Evolutionary conservation across 2,797 vertebrate genomes (phyloP), one percentile per base, ranked within the genome.

Genomic region (Diceros bicornis): DNA sequence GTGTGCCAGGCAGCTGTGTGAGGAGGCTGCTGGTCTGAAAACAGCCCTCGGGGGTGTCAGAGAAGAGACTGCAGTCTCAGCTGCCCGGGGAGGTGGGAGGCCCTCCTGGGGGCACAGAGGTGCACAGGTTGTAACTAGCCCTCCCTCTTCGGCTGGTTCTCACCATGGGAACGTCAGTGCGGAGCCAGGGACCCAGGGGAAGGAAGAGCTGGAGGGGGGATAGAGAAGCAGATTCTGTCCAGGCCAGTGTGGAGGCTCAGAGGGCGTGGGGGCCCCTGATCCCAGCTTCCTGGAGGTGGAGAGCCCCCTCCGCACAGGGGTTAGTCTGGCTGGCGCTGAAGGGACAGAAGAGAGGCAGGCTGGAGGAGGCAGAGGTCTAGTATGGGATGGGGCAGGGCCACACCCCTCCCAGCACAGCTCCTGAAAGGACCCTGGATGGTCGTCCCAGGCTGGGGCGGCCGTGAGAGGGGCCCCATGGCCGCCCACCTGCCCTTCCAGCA

Each of bases 151-250:
- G 27, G 72, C 8, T 11, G 27, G 11, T 44, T 25, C 29, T 61
- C 50, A 7, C 75, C 0, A 0, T 9, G 61, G 37, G 41, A 29
- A 20, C 44, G 2, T n/a, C 66, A 7, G n/a, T 7, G 10, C 7
- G 7, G 37, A 12, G 32, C 13, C 7, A 41, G 41, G 66, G 20
- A 25, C 44, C 21, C 85, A 11, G 0, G 68, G 25, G 89, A 61
- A 29, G 7, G 17, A 21, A 8, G 55, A 61, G 21, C 20, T 9
- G 4, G 14, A 4, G 32, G 23, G 66, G 0, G 11, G 55, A 23
- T 0, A 0, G 14, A 12, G 2, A 1, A 37, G 78, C 66, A 20
- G 44, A 13, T 50, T 20, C 27, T 3, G n/a, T 47, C 23, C 84
- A 4, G 3, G 6, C 32, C 21, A 1, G 29, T 5, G 34, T 20